Evolutionary conservation across 2,888 invertebrate genomes (phyloP).

Genomic region (Tetranychus piercei): DNA sequence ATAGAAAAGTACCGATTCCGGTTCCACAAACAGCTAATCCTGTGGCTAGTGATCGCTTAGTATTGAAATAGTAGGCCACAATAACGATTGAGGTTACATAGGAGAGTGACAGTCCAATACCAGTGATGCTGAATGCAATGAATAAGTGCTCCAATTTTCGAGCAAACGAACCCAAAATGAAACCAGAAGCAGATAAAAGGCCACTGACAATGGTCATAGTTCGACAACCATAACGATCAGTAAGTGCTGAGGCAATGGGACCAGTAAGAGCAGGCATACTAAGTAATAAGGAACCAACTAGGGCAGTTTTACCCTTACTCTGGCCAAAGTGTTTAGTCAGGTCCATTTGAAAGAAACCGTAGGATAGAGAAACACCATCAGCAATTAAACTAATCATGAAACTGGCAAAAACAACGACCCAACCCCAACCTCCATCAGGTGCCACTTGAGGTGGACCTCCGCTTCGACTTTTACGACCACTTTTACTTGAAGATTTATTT

Average conservation of each 20-base stretch:
- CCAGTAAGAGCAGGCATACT: constrained; percentile 71
- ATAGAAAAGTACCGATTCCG: constrained; percentile 55
- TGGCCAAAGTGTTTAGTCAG: constrained; percentile 66
- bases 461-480: neutral
- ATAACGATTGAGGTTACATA: constrained; percentile 75
- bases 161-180: constrained; percentile 51
- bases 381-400: constrained; percentile 76
- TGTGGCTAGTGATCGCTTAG: constrained; percentile 61
- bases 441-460: constrained; percentile 14
- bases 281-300: constrained; percentile 68
- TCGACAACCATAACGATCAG: constrained; percentile 64
- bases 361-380: constrained; percentile 77
- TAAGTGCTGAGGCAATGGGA: constrained; percentile 62
- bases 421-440: constrained; percentile 80
- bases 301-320: constrained; percentile 64
- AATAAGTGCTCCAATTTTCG: constrained; percentile 57
- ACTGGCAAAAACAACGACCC: constrained; percentile 72
- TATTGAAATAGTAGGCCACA: constrained; percentile 74
- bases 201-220: constrained; percentile 58
- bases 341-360: constrained; percentile 70
- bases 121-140: constrained; percentile 63
- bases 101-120: constrained; percentile 63
- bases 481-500: neutral
- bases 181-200: constrained; percentile 46
- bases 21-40: constrained; percentile 69